Evolutionary conservation across 2,888 invertebrate genomes (phyloP), one percentile per base, ranked within the genome.

Genomic region (Reticulitermes lucifugus): DNA sequence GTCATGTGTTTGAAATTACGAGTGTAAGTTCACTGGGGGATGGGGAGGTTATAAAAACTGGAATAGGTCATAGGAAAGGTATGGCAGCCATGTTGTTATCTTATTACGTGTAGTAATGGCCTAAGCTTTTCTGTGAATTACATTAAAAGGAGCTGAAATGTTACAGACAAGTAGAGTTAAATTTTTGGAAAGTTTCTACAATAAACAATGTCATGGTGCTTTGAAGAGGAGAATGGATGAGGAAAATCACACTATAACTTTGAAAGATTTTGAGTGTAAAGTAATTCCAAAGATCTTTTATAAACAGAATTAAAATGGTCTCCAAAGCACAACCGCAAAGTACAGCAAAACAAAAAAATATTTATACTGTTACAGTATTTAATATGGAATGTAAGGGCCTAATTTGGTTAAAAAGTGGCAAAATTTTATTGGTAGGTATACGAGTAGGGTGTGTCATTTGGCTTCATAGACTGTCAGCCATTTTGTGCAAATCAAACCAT

Each of bases 61-160:
- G n/a, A 41, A 41, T 73, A 41, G 41, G 73, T 73, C 41, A 14
- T 73, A 41, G 41, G 73, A 18, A 41, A 41, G 73, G 18, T 73
- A 73, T 41, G 73, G 9, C 35, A 73, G 73, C 29, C 41, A 41
- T 41, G 10, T 41, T 41, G 73, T 73, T 41, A 41, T 73, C 46
- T 35, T 77, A 46, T 46, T 46, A n/a, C 41, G 10, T 77, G 6
- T 77, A 46, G 46, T 46, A 46, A 77, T 46, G 77, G 77, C 77
- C 77, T 77, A 77, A 77, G 77, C 22, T 77, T 77, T 77, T 77
- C 46, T 77, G 46, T 77, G 46, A 51, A 77, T 73, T 73, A 73
- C 73, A 41, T 73, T 41, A 41, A 73, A 46, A n/a, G n/a, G 77
- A 77, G 43, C 77, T 35, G 73, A 73, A 71, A 71, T 35, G 25